Evolutionary conservation across 2,888 invertebrate genomes (phyloP).

Genomic region (Axea sp.): DNA sequence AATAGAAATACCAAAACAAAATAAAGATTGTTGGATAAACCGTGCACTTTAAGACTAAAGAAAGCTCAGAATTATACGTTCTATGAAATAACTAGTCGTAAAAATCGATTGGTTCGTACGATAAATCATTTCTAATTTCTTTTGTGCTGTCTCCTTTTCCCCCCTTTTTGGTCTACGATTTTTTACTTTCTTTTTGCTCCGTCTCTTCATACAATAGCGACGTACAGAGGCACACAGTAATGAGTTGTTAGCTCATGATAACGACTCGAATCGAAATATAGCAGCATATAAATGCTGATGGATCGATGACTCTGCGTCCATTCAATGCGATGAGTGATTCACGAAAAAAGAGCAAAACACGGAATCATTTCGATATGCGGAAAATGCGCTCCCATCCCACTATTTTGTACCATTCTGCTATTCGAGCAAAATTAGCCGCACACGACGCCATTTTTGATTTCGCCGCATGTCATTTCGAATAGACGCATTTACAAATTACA

Average conservation of each 20-base stretch:
- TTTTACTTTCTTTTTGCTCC: conserved; percentile 31
- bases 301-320: conserved; percentile 64
- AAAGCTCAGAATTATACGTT: conserved; percentile 4
- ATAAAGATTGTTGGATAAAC: too few relatives aligned
- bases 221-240: conserved; percentile 39
- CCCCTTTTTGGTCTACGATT: conserved; percentile 26
- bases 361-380: conserved; percentile 63
- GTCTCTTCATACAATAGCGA: conserved; percentile 44
- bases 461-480: conserved; percentile 56
- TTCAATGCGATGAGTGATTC: conserved; percentile 67
- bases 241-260: conserved; percentile 57
- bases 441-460: conserved; percentile 52
- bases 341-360: conserved; percentile 60
- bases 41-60: too few relatives aligned
- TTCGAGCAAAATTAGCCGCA: conserved; percentile 57
- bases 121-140: conserved; percentile 50
- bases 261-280: conserved; percentile 57
- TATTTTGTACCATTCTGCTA: conserved; percentile 28
- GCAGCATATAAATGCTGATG: conserved; percentile 57
- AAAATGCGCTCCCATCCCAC: conserved; percentile 50
- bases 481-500: conserved; percentile 55
- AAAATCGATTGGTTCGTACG: conserved; percentile 22
- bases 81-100: conserved; percentile 1
- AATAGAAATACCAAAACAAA: too few relatives aligned
- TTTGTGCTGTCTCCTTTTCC: conserved; percentile 20